Evolutionary conservation across 2,797 vertebrate species (phyloP), one percentile per base, ranked within the genome.

Genomic region (Thamnophis elegans): DNA sequence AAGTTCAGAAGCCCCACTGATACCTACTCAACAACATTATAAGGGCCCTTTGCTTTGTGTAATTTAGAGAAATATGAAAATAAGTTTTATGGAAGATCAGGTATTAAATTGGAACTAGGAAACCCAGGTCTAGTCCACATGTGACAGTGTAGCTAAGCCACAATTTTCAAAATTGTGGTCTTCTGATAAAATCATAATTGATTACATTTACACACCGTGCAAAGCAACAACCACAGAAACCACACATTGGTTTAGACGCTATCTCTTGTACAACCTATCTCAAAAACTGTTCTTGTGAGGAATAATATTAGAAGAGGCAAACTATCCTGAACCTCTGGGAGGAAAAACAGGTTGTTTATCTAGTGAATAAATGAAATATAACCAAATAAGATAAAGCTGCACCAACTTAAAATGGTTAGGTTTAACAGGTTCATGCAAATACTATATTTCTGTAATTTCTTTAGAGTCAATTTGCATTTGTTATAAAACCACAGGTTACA

Each of bases 381-480:
- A 42, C 58, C 90, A 65, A 32, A 11, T 62, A 91, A 47, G 87
- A 55, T 65, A 53, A 86, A 55, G 78, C 32, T 54, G 73, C n/a
- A 86, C 3, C 68, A 90, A 82, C 85, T 0, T 0, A 25, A 89
- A 28, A 16, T 5, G 32, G 8, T 51, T 51, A 0, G 0, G 26
- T 92, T 36, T 78, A 89, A n/a, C 47, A 0, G 0, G 32, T 92
- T n/a, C 73, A 88, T 26, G 62, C 89, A 90, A 88, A 93, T 2
- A 0, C 53, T 91, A 65, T 58, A 25, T 0, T 11, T n/a, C 6
- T 18, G 22, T 16, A n/a, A 36, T 32, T 87, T 91, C 20, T 28
- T 22, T 47, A 51, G 5, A 88, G 25, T 90, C 54, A 92, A 68
- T 60, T 91, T 82, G 7, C 42, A 89, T 93, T 94, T 68, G n/a